phyloP scores from a whole-genome alignment of 2,113 vertebrate species.

The Pristiophorus japonicus region DNA sequence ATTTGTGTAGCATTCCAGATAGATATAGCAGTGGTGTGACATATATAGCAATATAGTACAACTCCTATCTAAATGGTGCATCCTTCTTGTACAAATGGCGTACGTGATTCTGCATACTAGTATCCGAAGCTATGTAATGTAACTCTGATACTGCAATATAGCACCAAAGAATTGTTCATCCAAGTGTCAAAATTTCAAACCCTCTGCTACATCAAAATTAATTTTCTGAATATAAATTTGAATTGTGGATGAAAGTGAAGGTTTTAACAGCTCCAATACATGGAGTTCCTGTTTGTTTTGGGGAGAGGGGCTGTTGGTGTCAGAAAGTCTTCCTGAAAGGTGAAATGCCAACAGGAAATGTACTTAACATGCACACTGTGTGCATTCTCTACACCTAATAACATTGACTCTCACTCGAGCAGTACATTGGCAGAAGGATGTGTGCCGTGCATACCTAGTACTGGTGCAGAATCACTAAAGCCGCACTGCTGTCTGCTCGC shows the following conservation, averaged over 20 bases:
- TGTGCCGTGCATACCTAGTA: neutral
- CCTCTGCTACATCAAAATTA: neutral
- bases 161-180: neutral
- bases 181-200: neutral
- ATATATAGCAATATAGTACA: too few species aligned
- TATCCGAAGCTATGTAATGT: neutral
- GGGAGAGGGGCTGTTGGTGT: neutral
- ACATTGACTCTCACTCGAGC: neutral
- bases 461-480: neutral
- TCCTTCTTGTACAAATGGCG: neutral
- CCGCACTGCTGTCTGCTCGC: neutral
- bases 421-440: neutral
- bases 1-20: neutral
- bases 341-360: constrained; percentile 3
- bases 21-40: neutral
- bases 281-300: neutral
- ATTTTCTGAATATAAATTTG: constrained; percentile 7
- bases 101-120: neutral
- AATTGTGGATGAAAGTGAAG: neutral
- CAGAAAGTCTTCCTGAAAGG: neutral
- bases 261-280: neutral
- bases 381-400: neutral
- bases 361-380: constrained; percentile 16
- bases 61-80: neutral
- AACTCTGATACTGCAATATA: neutral